phyloP scores from a whole-genome alignment of 2,113 vertebrate species.

The Tachuris rubrigastra region DNA sequence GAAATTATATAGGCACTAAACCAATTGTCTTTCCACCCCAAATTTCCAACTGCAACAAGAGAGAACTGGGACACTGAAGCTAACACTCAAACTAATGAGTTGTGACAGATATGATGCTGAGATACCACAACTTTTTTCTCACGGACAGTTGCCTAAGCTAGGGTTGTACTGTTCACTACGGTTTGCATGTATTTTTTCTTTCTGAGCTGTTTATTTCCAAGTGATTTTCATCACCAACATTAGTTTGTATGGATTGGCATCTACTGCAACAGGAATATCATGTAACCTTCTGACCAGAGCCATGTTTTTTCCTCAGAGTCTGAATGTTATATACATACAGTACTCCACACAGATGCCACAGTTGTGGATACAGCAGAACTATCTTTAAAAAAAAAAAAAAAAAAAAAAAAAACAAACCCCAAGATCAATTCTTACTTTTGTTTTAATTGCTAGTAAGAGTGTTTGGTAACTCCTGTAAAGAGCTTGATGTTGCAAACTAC shows the following conservation, averaged over 20 bases:
- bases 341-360: not conserved
- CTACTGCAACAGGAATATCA: not conserved
- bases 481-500: not conserved
- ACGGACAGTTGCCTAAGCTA: not conserved
- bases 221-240: not conserved
- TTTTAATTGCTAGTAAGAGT: not conserved
- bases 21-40: not conserved
- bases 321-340: not conserved
- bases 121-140: not conserved
- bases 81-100: not conserved
- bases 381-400: not conserved
- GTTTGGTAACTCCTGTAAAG: not conserved
- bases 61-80: not conserved
- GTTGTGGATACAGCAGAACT: not conserved
- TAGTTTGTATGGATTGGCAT: not conserved
- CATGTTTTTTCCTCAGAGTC: not conserved
- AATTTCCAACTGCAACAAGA: not conserved
- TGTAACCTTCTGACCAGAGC: not conserved
- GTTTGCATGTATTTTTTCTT: not conserved
- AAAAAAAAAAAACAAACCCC: rapidly evolving
- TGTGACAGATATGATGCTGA: not conserved
- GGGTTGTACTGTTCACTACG: not conserved
- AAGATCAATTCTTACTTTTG: not conserved
- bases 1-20: not conserved
- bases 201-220: not conserved